Percentiles rank a stretch among this genome's conserved stretches.
Evolutionary conservation across 1,140 invertebrate genomes (phyloP).

Genomic region (Periplaneta americana): DNA sequence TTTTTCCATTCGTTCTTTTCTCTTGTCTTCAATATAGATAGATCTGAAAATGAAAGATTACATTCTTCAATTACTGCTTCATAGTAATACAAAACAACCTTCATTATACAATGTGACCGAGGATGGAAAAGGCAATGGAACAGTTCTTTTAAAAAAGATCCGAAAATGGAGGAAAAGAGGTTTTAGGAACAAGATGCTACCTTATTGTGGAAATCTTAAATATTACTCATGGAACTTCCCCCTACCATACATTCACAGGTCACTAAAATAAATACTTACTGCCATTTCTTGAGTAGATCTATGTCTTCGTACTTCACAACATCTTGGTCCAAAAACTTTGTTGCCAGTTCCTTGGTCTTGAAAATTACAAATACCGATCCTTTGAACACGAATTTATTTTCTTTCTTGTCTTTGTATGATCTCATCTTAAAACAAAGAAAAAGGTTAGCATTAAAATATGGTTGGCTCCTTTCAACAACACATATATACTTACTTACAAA

Average conservation of each 20-base stretch:
- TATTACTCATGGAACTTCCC: neutral
- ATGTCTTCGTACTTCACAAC: constrained; percentile 66
- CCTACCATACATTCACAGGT: neutral
- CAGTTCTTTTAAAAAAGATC: neutral
- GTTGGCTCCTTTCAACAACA: too few species aligned
- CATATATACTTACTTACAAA: too few species aligned
- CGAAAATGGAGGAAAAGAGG: neutral
- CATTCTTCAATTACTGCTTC: too few species aligned
- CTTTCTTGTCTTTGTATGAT: constrained; percentile 56
- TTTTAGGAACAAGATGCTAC: neutral
- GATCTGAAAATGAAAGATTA: neutral
- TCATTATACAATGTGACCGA: neutral
- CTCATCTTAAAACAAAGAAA: constrained; percentile 49
- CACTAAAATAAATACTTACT: constrained; percentile 50
- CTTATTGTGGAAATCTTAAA: neutral
- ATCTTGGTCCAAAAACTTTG: constrained; percentile 56
- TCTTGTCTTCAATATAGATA: constrained; percentile 23
- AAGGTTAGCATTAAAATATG: neutral
- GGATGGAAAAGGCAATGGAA: neutral
- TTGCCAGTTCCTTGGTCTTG: constrained; percentile 63
- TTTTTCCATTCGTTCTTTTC: constrained; percentile 14
- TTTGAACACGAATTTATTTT: constrained; percentile 68
- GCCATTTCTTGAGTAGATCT: constrained; percentile 64
- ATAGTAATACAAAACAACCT: neutral
- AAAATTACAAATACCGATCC: constrained; percentile 88